Percentiles rank a stretch among this genome's conserved stretches.
phyloP scores from a whole-genome alignment of 2,888 invertebrate genomes.

The Azorinus chamasolen region DNA sequence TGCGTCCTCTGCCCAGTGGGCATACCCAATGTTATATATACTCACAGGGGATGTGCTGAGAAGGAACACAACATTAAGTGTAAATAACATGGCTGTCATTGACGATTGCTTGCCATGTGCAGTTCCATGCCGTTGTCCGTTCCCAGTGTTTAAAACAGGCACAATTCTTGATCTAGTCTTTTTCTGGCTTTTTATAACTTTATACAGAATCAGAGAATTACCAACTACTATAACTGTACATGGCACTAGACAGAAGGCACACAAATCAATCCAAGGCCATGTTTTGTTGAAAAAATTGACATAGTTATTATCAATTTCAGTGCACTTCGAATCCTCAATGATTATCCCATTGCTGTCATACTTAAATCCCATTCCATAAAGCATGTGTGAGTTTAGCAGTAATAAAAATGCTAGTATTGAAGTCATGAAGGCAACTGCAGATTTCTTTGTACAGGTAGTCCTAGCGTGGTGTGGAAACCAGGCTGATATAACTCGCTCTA shows the following conservation, averaged over 20 bases:
- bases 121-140: neutral
- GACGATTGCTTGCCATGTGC: constrained; percentile 60
- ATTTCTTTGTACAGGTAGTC: constrained; percentile 60
- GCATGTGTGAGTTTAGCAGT: constrained; percentile 69
- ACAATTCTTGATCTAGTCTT: constrained; percentile 38
- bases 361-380: constrained; percentile 66
- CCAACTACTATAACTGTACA: constrained; percentile 73
- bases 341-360: constrained; percentile 13
- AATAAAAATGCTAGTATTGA: constrained; percentile 58
- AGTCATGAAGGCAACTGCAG: constrained; percentile 50
- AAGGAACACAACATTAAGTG: constrained; percentile 75
- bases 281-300: constrained; percentile 48
- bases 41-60: constrained; percentile 75
- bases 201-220: constrained; percentile 74
- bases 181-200: constrained; percentile 62
- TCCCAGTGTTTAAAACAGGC: constrained; percentile 6
- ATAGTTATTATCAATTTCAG: constrained; percentile 48
- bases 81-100: constrained; percentile 75
- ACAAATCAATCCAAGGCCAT: constrained; percentile 82
- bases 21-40: constrained; percentile 67
- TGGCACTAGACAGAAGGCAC: constrained; percentile 76
- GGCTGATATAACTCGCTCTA: constrained; percentile 77
- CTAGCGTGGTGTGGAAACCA: constrained; percentile 76
- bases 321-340: constrained; percentile 50
- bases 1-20: constrained; percentile 50